phyloP scores from a whole-genome alignment of 2,888 invertebrate genomes.

The Xylocampa areola region DNA sequence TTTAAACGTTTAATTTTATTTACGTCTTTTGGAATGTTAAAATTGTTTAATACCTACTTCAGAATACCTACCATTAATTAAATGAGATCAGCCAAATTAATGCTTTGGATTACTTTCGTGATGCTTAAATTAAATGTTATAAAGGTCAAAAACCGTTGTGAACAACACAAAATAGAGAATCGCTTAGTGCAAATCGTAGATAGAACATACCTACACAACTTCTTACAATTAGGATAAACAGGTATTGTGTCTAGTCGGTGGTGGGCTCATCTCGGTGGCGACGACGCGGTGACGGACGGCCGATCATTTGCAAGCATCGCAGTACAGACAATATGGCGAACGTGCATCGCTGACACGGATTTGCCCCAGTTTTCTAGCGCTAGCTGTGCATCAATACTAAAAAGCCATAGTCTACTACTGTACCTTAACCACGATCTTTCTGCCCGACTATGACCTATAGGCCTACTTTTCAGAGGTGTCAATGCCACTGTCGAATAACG shows the following conservation, averaged over 20 bases:
- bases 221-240: constrained; percentile 5
- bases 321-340: constrained; percentile 40
- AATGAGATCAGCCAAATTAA: no score
- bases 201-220: no score
- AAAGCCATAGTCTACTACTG: constrained; percentile 16
- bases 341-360: constrained; percentile 49
- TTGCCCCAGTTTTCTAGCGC: constrained; percentile 46
- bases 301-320: constrained; percentile 21
- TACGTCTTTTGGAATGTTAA: no score
- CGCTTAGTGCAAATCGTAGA: no score
- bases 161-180: no score
- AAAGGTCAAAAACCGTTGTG: no score
- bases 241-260: not conserved
- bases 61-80: no score
- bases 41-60: no score
- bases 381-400: constrained; percentile 26
- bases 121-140: no score
- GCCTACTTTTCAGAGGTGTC: constrained; percentile 38
- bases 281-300: no score
- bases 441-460: constrained; percentile 39
- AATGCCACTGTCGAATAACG: constrained; percentile 27
- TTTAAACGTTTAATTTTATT: no score
- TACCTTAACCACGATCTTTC: constrained; percentile 33
- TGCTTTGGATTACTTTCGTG: no score
- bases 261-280: not conserved